Conservation (phyloP, 2,113 vertebrate genomes). For the Trichechus manatus region DNA sequence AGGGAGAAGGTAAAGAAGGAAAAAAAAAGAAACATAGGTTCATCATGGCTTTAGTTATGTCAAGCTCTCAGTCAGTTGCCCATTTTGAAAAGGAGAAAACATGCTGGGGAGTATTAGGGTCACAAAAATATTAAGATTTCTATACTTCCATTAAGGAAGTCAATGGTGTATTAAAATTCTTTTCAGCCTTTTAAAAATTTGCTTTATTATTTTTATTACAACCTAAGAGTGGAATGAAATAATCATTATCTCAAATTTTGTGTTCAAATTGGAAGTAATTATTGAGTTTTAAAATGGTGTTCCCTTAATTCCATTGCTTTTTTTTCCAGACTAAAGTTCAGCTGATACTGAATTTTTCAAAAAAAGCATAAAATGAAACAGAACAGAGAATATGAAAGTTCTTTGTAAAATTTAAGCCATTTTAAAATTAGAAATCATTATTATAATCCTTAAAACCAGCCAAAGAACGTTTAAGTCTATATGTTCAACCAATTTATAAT, state of each 20-base stretch:
- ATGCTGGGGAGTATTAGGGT: too few species aligned
- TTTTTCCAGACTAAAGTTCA: not conserved
- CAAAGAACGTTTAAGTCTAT: not conserved
- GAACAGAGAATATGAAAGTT: not conserved
- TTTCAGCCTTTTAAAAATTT: not conserved
- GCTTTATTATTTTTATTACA: conserved; percentile 39
- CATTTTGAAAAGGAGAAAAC: too few species aligned
- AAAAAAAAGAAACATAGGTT: too few species aligned
- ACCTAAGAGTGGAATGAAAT: not conserved
- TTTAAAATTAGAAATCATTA: not conserved
- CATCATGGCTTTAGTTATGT: too few species aligned
- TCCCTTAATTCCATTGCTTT: not conserved
- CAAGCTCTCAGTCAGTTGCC: too few species aligned
- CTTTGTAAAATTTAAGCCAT: not conserved
- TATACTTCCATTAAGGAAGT: conserved; percentile 1
- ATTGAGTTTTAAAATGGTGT: conserved; percentile 12
- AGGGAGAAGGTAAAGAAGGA: too few species aligned
- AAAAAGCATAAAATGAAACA: conserved; percentile 6
- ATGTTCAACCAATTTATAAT: not conserved
- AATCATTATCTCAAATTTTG: conserved; percentile 37
- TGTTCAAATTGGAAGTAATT: not conserved
- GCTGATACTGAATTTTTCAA: conserved; percentile 10
- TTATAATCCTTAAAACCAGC: not conserved
- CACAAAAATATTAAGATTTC: not conserved
- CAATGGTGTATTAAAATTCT: not conserved